Base-by-base conservation (phyloP, 2,888 invertebrate genomes). In the Timema podura region DNA sequence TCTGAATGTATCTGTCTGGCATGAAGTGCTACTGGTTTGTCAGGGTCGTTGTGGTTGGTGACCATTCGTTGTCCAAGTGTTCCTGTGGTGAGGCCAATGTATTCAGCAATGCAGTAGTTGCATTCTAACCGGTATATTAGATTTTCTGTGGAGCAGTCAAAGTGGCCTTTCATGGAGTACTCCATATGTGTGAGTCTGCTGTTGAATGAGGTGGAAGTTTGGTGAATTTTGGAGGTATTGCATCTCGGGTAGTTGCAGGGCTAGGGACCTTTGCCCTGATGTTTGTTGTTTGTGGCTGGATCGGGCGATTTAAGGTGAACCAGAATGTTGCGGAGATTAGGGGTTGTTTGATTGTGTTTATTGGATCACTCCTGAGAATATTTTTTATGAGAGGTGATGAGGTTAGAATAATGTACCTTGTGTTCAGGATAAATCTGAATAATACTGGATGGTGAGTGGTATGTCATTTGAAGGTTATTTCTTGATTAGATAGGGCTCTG, bases 1-100 rank as follows among this genome's bases (percentile, higher is more conserved):
- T 57, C 0, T 9, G 8, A 13, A 16, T 57, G n/a, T 6, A 9
- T 6, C 9, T 15, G 30, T 57, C 8, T 9, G 15, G 57, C 15
- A 13, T 57, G 57, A 11, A 30, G 16, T n/a, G 57, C n/a, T 16
- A 57, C 15, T 7, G 57, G 57, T 30, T 57, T 57, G 16, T 57
- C 57, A 8, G 9, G 13, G 9, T 8, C 15, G 0, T 57, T 9
- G 9, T n/a, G 8, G 8, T 57, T 57, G 13, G n/a, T 57, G 57
- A 30, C 57, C 57, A 57, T 57, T 57, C 57, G 8, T 30, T 5
- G 57, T 57, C n/a, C n/a, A n/a, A 57, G 57, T 16, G 57, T 57
- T 6, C 30, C 30, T 15, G 57, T 57, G n/a, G n/a, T 57, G 13
- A 57, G 8, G 57, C n/a, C 57, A n/a, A n/a, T 57, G 5, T 57